Evolutionary conservation across 2,888 invertebrate species (phyloP).

Genomic region (Lasiommata megera): DNA sequence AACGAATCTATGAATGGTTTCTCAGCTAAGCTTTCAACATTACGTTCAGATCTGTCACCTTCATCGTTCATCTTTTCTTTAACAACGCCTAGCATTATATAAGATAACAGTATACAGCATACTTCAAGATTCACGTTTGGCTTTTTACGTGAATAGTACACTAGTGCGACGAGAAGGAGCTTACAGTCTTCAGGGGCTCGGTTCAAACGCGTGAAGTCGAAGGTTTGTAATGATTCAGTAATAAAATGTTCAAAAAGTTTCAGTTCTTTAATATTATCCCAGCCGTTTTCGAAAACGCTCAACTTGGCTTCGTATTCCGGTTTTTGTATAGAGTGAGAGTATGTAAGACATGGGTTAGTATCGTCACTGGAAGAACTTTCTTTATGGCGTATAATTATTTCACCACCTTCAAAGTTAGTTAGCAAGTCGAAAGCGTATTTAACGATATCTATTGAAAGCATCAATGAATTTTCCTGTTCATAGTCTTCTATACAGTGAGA

Average conservation of each 20-base stretch:
- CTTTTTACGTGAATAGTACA: conserved; percentile 42
- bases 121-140: conserved; percentile 33
- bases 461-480: conserved; percentile 33
- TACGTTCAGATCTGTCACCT: background rate
- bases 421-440: conserved; percentile 48
- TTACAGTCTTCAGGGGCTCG: conserved; percentile 37
- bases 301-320: conserved; percentile 36
- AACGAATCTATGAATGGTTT: conserved; percentile 11
- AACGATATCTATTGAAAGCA: conserved; percentile 43
- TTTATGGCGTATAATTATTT: conserved; percentile 3
- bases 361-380: background rate
- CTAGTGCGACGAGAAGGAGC: conserved; percentile 42
- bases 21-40: background rate
- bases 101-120: conserved; percentile 41
- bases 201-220: conserved; percentile 32
- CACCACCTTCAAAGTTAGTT: conserved; percentile 38
- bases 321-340: conserved; percentile 27
- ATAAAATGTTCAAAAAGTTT: conserved; percentile 39
- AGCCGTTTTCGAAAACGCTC: conserved; percentile 48
- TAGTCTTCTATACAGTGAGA: conserved; percentile 31
- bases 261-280: conserved; percentile 35
- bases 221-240: conserved; percentile 20
- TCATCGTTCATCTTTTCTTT: conserved; percentile 18
- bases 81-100: conserved; percentile 38
- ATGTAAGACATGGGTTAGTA: background rate